Base-by-base conservation (phyloP, 2,888 invertebrate species). In the Apodemia mormo region DNA sequence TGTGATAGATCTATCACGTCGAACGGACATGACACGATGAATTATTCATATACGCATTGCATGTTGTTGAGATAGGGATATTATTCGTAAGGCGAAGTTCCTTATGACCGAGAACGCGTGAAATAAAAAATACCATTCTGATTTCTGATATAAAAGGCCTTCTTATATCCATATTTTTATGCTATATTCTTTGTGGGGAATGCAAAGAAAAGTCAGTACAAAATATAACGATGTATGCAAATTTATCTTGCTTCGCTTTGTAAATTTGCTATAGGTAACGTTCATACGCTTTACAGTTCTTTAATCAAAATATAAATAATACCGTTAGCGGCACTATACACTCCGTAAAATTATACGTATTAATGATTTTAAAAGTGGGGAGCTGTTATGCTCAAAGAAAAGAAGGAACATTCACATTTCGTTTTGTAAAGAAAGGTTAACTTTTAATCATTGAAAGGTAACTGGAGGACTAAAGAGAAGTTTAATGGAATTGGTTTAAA, bases 1-100 rank as follows among this genome's bases (percentile, higher is more conserved):
- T 29, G 58, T 61, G 33, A 61, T 61, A 61, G 58, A 61, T 61
- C 33, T 61, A 33, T 61, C 58, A 33, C 58, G 30, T 61, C 56
- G n/a, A 9, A 29, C 33, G 58, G 58, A 61, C 58, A 61, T 61
- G 58, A 61, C 58, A 33, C 12, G 33, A 61, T 61, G 58, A 61
- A 61, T 61, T 61, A 61, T 61, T 61, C 33, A 61, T 61, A 33
- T 61, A 61, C 33, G 33, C 30, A 45, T 45, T 14, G 4, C 49
- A 33, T 61, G 12, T 61, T 61, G 12, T 61, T 33, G 30, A 61
- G 33, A 61, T 61, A 12, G 2, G 30, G 58, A 58, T 58, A 58
- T 58, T 58, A 56, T 56, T 56, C 54, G 54, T 56, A 29, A 56
- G 8, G 54, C 22, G 1, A 12, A 45, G 12, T 14, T 56, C 6